Percentiles rank a stretch among this genome's conserved stretches.
These are phyloP conservation scores for Eupelmus urozonus DNA, from an alignment of 2,888 invertebrate genomes.

Conservation along the genomic window DNA sequence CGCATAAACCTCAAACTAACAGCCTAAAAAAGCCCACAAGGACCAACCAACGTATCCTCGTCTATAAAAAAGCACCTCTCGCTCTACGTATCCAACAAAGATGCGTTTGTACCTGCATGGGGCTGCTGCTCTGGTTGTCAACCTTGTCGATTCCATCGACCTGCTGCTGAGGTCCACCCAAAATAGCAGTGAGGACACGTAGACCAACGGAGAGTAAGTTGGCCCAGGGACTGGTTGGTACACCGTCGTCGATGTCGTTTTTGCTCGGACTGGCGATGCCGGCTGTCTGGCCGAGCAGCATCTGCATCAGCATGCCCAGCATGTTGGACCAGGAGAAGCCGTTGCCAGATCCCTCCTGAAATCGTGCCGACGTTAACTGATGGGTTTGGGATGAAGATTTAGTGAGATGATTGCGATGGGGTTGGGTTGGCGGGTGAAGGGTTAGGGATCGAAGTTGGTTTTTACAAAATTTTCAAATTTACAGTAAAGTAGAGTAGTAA, in stretches of 20 bases:
- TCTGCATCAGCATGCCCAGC: constrained; percentile 91
- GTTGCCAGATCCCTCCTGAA: constrained; percentile 79
- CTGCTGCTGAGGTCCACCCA: constrained; percentile 85
- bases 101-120: constrained; percentile 87
- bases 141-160: constrained; percentile 93
- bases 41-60: too few species aligned
- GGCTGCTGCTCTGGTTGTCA: constrained; percentile 88
- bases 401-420: too few species aligned
- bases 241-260: constrained; percentile 85
- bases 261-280: constrained; percentile 86
- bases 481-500: too few species aligned
- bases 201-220: constrained; percentile 91
- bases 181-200: constrained; percentile 89
- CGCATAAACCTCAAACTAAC: too few species aligned
- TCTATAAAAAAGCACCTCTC: too few species aligned
- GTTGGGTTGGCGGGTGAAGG: too few species aligned
- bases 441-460: too few species aligned
- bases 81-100: constrained; percentile 10
- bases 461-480: too few species aligned
- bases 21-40: too few species aligned
- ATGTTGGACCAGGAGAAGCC: constrained; percentile 94
- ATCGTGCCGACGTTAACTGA: too few species aligned
- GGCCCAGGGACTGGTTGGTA: constrained; percentile 90
- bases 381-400: too few species aligned
- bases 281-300: constrained; percentile 87